Evolutionary conservation across 2,888 invertebrate genomes (phyloP).

Genomic region (Xanthia icteritia): DNA sequence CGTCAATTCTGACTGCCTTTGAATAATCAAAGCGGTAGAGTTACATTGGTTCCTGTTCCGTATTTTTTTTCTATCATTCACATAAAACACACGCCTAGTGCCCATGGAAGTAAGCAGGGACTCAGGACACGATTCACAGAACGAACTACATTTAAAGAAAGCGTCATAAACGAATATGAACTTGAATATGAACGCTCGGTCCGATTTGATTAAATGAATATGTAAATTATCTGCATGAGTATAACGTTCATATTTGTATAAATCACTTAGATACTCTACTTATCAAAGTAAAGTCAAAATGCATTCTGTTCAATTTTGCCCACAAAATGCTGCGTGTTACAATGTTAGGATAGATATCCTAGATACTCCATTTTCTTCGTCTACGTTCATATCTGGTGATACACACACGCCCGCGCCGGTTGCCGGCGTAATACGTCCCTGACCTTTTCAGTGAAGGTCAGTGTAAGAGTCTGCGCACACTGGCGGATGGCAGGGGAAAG

Average conservation of each 20-base stretch:
- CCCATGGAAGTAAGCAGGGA: too few species aligned
- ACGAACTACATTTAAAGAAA: background rate
- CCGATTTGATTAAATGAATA: too few species aligned
- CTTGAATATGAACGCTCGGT: background rate
- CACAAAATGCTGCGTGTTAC: too few species aligned
- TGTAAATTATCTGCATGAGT: too few species aligned
- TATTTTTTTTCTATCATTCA: background rate
- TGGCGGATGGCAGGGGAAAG: too few species aligned
- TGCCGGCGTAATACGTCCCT: background rate
- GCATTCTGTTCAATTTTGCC: too few species aligned
- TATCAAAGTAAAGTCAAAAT: background rate
- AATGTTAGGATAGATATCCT: too few species aligned
- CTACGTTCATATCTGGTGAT: background rate
- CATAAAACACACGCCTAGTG: background rate
- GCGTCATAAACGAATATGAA: background rate
- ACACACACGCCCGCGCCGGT: too few species aligned
- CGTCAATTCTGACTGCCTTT: constrained; percentile 7
- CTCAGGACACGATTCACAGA: background rate
- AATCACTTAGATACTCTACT: background rate
- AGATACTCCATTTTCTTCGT: too few species aligned
- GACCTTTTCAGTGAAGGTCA: constrained; percentile 16
- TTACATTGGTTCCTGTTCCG: background rate
- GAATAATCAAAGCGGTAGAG: constrained; percentile 23
- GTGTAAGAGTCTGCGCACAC: background rate
- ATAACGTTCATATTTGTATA: background rate